Conservation (phyloP, 2,888 invertebrate species). For the Incurvaria masculella region DNA sequence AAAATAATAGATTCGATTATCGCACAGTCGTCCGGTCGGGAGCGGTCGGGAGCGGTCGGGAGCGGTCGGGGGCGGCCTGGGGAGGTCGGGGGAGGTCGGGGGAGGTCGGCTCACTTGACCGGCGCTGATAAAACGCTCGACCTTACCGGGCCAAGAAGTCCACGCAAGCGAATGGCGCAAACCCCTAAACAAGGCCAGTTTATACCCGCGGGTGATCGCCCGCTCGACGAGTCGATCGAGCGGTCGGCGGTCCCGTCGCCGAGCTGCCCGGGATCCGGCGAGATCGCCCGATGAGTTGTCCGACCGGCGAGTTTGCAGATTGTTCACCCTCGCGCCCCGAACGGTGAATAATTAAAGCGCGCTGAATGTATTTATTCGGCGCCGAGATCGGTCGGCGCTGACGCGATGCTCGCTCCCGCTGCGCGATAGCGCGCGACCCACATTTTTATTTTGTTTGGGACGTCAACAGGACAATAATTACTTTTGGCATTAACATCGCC, state of each 20-base stretch:
- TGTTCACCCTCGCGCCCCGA: conserved; percentile 10
- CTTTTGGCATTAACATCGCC: too few relatives aligned
- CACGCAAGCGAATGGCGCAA: too few relatives aligned
- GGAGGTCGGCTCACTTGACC: conserved; percentile 16
- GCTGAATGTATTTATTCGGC: conserved; percentile 19
- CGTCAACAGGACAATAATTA: too few relatives aligned
- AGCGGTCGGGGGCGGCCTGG: neutral
- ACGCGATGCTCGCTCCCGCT: neutral
- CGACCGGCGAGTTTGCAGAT: too few relatives aligned
- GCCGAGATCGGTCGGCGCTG: conserved; percentile 5
- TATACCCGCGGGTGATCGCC: too few relatives aligned
- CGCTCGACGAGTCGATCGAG: too few relatives aligned
- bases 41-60: conserved; percentile 21
- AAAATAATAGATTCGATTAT: conserved; percentile 39
- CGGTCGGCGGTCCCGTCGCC: too few relatives aligned
- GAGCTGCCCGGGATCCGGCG: too few relatives aligned
- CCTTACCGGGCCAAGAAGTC: too few relatives aligned
- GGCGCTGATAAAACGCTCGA: conserved; percentile 31
- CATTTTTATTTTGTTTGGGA: too few relatives aligned
- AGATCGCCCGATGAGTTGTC: too few relatives aligned
- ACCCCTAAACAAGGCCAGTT: too few relatives aligned
- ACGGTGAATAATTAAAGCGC: conserved; percentile 19
- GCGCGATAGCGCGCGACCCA: neutral
- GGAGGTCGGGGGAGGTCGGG: neutral
- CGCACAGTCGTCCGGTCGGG: conserved; percentile 29